A percentile compares a stretch with the other conserved stretches of the same genome.
Conservation (phyloP, 2,888 invertebrate genomes). For the Agriopis marginaria region DNA sequence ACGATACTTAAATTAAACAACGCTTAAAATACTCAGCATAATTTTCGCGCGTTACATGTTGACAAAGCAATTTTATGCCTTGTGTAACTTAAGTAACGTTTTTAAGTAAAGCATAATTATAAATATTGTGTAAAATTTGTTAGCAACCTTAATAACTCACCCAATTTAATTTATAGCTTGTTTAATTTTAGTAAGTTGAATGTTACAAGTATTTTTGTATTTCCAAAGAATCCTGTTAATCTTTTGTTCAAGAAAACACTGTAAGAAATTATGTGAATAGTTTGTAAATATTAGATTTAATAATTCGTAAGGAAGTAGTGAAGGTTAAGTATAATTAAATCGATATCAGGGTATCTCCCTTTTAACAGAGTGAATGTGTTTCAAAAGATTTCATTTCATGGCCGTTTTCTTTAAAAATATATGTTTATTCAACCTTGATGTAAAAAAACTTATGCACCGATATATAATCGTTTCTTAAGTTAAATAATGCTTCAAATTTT, state of each 20-base stretch:
- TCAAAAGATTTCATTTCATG: conserved; percentile 59
- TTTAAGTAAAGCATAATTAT: too few species aligned
- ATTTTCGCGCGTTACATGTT: too few species aligned
- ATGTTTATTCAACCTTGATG: too few species aligned
- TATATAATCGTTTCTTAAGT: too few species aligned
- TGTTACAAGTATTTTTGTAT: not conserved
- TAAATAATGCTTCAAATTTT: too few species aligned
- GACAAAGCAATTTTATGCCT: too few species aligned
- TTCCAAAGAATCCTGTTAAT: not conserved
- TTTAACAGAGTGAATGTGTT: conserved; percentile 64
- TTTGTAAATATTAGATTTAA: conserved; percentile 68
- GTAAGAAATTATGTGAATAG: conserved; percentile 61
- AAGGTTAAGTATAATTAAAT: conserved; percentile 63
- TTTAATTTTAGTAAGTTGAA: not conserved
- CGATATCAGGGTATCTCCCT: conserved; percentile 85
- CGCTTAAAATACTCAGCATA: too few species aligned
- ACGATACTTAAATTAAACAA: too few species aligned
- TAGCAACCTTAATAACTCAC: too few species aligned
- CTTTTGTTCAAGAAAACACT: conserved; percentile 32
- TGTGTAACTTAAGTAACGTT: too few species aligned
- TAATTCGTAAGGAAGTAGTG: conserved; percentile 68
- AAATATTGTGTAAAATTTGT: too few species aligned
- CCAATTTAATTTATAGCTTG: not conserved
- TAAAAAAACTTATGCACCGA: too few species aligned
- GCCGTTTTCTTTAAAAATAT: not conserved